These are phyloP conservation scores for Strongylocentrotus purpuratus DNA, from an alignment of 35 echinoderm and acorn worm species.

Conservation along the genomic window DNA sequence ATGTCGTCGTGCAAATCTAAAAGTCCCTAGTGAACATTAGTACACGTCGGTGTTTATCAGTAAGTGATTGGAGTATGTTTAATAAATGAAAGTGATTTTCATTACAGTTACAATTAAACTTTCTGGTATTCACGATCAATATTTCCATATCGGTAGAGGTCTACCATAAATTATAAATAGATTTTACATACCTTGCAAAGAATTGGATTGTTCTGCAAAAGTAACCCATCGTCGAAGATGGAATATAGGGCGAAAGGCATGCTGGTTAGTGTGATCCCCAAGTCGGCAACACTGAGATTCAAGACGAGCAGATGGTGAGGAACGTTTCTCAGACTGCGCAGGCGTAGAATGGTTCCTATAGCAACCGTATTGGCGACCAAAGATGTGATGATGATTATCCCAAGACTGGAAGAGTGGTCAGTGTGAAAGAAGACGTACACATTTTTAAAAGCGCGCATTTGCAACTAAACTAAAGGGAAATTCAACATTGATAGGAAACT, in stretches of 20 bases:
- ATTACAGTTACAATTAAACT: too few species aligned
- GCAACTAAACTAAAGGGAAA: too few species aligned
- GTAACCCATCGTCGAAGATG: conserved; percentile 6
- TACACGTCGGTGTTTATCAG: too few species aligned
- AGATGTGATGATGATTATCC: conserved; percentile 3
- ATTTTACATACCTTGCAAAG: conserved; percentile 20
- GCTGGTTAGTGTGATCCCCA: conserved; percentile 43
- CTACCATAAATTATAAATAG: too few species aligned
- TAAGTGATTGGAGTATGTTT: too few species aligned
- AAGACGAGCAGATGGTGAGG: conserved; percentile 29
- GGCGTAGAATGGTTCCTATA: conserved; percentile 48
- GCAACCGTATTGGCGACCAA: conserved; percentile 26
- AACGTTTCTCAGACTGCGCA: conserved; percentile 26
- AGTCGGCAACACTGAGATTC: conserved; percentile 45
- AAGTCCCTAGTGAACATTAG: too few species aligned
- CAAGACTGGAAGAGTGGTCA: neutral
- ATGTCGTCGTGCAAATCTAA: too few species aligned
- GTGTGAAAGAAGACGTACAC: neutral
- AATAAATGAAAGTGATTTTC: too few species aligned
- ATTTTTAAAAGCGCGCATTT: neutral
- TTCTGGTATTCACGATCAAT: neutral
- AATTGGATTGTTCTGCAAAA: neutral
- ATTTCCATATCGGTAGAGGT: too few species aligned
- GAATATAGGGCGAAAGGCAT: conserved; percentile 39
- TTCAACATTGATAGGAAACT: too few species aligned